Evolutionary conservation across 1,140 invertebrate species (phyloP).

Genomic region (Solenopsis invicta): DNA sequence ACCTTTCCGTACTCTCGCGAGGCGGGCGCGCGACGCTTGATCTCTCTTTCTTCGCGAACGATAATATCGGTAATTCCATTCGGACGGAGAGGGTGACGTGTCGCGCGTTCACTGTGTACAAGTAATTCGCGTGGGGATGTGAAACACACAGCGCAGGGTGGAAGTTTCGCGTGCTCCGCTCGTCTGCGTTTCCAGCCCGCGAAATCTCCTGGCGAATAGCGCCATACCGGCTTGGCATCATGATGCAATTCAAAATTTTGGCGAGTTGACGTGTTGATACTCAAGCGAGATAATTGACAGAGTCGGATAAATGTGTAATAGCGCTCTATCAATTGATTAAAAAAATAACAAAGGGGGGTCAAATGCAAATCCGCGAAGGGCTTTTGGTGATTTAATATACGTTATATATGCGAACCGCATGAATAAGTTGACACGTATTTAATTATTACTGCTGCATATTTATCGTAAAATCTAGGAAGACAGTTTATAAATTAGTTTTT

Average conservation of each 20-base stretch:
- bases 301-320: neutral
- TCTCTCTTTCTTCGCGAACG: constrained; percentile 29
- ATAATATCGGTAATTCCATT: constrained; percentile 73
- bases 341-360: neutral
- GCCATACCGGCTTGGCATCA: neutral
- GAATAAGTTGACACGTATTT: constrained; percentile 10
- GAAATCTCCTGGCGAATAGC: constrained; percentile 25
- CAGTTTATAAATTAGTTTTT: constrained; percentile 49
- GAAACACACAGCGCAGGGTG: neutral
- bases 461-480: neutral
- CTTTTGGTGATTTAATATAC: neutral
- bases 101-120: neutral
- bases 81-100: neutral
- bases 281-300: constrained; percentile 24
- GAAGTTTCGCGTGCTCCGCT: constrained; percentile 25
- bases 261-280: neutral
- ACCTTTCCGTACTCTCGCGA: constrained; percentile 53
- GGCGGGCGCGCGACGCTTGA: neutral
- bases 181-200: neutral
- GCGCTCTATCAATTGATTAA: neutral
- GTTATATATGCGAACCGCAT: neutral
- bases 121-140: constrained; percentile 45
- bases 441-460: constrained; percentile 17
- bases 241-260: constrained; percentile 27
- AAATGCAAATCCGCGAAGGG: neutral